Evolutionary conservation across 2,113 vertebrate genomes (phyloP).

Genomic region (Ellobius talpinus): DNA sequence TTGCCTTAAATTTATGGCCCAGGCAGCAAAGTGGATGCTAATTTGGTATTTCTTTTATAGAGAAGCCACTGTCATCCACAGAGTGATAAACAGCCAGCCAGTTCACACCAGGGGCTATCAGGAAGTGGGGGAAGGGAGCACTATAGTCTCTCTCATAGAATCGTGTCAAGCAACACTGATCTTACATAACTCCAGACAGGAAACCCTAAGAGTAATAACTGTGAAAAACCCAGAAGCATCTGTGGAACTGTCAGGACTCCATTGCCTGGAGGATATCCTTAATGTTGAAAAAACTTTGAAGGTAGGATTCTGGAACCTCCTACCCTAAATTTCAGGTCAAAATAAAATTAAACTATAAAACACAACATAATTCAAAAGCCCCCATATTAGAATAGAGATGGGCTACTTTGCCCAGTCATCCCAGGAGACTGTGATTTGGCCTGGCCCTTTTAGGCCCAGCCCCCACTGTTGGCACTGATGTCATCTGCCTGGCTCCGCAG

Average conservation of each 20-base stretch:
- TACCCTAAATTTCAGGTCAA: background rate
- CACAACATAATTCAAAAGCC: background rate
- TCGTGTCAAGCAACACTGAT: background rate
- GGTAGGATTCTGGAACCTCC: background rate
- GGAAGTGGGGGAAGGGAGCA: background rate
- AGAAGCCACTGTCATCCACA: conserved; percentile 7
- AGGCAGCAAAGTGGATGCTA: background rate
- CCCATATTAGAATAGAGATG: background rate
- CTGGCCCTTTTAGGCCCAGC: conserved; percentile 54
- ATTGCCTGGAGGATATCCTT: background rate
- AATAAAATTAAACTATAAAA: background rate
- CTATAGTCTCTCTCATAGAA: conserved; percentile 1
- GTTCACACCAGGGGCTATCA: conserved; percentile 12
- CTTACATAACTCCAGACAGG: background rate
- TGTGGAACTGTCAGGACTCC: background rate
- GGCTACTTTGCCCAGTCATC: background rate
- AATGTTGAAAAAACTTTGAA: conserved; percentile 12
- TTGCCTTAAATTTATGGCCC: background rate
- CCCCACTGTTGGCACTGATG: background rate
- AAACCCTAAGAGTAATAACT: background rate
- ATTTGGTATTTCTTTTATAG: conserved; percentile 27
- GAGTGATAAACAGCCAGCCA: background rate
- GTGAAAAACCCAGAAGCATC: background rate
- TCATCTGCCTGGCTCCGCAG: background rate
- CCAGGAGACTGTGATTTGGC: background rate